Base-by-base conservation (phyloP, 2,113 vertebrate species). In the Serilophus lunatus region DNA sequence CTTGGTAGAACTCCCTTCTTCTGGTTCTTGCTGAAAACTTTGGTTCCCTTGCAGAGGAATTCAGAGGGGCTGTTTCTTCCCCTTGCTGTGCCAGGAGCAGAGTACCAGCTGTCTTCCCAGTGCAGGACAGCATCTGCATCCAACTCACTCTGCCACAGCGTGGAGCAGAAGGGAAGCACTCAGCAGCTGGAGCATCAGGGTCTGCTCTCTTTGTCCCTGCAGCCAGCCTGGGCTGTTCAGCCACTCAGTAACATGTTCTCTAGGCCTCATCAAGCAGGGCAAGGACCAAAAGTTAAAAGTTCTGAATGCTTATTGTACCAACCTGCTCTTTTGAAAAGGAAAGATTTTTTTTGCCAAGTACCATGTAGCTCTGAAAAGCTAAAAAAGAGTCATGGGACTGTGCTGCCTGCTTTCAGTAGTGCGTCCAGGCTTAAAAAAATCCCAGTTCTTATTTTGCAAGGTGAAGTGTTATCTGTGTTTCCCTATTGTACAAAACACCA, bases 61-160 rank as follows among this genome's bases (percentile, higher is more conserved):
- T 57, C 28, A 18, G 44, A 51, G 25, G 42, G 77, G 63, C 61
- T 6, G 9, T 25, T 82, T n/a, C 28, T 82, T 13, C 28, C 36
- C 19, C 1, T 3, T 50, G 23, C 70, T 50, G 18, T 63, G 54
- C 63, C 33, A n/a, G 23, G 38, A 40, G 60, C 66, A 13, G 25
- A 53, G 45, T 3, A 16, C 20, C 18, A 35, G 9, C n/a, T 40
- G 45, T 25, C 31, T 36, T 35, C 61, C 68, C 68, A 22, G 38
- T 7, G 45, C 45, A 54, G 59, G 51, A 40, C 33, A 54, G 45
- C 3, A 1, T 28, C 57, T 29, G 65, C n/a, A 18, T 74, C 74
- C 45, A 38, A 4, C 23, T 7, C 0, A 1, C 31, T 50, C 50
- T 42, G 45, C 49, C 31, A 4, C 31, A 9, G 18, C 5, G 0